A percentile compares a stretch with the other conserved stretches of the same genome.
Conservation (phyloP, 2,797 vertebrate genomes). For the Coregonus suidteri region DNA sequence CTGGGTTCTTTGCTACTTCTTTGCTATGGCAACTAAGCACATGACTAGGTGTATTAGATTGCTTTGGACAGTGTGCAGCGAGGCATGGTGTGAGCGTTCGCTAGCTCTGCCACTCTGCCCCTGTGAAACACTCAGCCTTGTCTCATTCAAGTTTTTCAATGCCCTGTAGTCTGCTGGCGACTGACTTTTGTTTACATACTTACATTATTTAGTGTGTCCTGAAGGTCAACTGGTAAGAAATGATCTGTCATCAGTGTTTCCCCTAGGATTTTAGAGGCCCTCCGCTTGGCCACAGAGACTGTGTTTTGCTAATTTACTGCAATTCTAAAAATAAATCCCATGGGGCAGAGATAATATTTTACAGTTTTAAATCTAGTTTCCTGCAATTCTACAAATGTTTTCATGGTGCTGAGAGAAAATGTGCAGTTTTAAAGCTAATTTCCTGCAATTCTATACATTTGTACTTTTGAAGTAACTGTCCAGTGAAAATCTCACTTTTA, state of each 20-base stretch:
- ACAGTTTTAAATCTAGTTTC: no score
- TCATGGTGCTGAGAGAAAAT: no score
- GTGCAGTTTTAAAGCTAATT: no score
- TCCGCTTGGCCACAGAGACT: no score
- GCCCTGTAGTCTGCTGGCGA: background rate
- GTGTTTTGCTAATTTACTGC: no score
- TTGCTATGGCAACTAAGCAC: conserved; percentile 90
- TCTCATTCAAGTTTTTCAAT: conserved; percentile 58
- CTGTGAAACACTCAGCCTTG: conserved; percentile 67
- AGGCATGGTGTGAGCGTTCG: conserved; percentile 79
- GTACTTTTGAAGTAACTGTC: no score
- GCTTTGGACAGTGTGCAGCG: conserved; percentile 81
- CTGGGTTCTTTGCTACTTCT: conserved; percentile 85
- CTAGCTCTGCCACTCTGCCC: conserved; percentile 72
- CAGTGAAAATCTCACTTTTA: no score
- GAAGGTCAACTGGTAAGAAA: background rate
- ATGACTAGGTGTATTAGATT: conserved; percentile 98
- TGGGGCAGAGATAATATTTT: no score
- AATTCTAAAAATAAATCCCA: no score
- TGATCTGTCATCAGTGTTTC: background rate
- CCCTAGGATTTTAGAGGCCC: no score
- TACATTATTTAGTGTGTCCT: background rate
- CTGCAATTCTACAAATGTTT: no score
- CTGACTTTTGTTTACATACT: background rate
- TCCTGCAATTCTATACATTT: no score